Evolutionary conservation across 2,888 invertebrate genomes (phyloP), one percentile per base, ranked within the genome.

Genomic region (Taphrorychus bicolor): DNA sequence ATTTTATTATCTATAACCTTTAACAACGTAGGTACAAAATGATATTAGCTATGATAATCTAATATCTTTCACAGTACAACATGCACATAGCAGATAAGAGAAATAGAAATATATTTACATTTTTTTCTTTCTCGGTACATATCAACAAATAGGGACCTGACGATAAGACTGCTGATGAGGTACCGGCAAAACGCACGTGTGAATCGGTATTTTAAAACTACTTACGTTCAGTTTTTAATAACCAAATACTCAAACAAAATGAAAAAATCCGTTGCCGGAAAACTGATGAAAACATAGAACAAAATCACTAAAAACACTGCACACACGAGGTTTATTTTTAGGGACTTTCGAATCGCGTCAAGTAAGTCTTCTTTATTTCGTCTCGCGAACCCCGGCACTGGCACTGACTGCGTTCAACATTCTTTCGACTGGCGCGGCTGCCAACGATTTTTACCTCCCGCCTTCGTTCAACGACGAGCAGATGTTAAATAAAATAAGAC

Each of bases 401-500:
- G 32, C 45, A 45, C 21, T 24, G 53, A 48, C 56, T 63, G 21
- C 48, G 58, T 58, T 49, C 7, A 64, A 64, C 66, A 66, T 66
- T 57, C 57, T 66, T 61, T 61, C 57, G 57, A 66, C 66, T 57
- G 66, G 58, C 63, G 63, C 70, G 67, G 32, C 66, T 66, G 59
- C 56, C 64, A 62, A 58, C 58, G 64, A 71, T 66, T 67, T 67
- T 72, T 73, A 74, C 73, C 74, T 75, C 75, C 75, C 72, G 72
- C 73, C 72, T 72, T 70, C 70, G 70, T 72, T 70, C 21, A 9
- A 63, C 74, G 70, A 72, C 72, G 74, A 61, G 76, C 76, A 76
- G 77, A 75, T 77, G 76, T 74, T 76, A 73, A 75, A 76, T 76
- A 76, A 77, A 77, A 76, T 76, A 74, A 75, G 74, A 75, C 40